Evolutionary conservation across 2,888 invertebrate species (phyloP).

Genomic region (Sesamia inferens): DNA sequence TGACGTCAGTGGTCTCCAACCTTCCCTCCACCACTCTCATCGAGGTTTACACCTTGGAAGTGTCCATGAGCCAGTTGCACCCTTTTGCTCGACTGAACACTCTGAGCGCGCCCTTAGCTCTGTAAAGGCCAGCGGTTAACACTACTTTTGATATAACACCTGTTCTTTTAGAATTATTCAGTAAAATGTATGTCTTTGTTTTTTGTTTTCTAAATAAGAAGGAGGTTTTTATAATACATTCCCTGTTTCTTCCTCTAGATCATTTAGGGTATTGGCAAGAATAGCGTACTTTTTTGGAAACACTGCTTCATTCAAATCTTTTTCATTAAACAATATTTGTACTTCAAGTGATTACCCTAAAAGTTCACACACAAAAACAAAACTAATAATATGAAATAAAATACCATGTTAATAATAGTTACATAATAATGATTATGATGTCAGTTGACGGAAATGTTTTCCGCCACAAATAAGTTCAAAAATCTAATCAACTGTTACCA

Average conservation of each 20-base stretch:
- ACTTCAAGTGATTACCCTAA: background rate
- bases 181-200: conserved; percentile 10
- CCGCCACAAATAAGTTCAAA: conserved; percentile 35
- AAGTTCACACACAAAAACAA: background rate
- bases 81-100: conserved; percentile 52
- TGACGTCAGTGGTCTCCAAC: conserved; percentile 48
- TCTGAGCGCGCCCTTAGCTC: conserved; percentile 37
- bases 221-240: background rate
- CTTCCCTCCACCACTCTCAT: conserved; percentile 32
- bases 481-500: no score
- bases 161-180: conserved; percentile 27
- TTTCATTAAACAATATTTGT: background rate
- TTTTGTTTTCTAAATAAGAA: conserved; percentile 2
- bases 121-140: conserved; percentile 47
- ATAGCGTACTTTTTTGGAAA: background rate
- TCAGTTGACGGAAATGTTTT: conserved; percentile 56
- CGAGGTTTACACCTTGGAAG: conserved; percentile 45
- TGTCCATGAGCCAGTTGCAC: conserved; percentile 62
- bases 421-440: conserved; percentile 43
- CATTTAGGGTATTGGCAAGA: background rate
- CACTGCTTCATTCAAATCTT: background rate
- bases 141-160: conserved; percentile 33
- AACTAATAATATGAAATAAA: conserved; percentile 31
- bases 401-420: conserved; percentile 20
- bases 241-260: background rate